phyloP scores from a whole-genome alignment of 2,113 vertebrate genomes.

The Macroglossus sobrinus region DNA sequence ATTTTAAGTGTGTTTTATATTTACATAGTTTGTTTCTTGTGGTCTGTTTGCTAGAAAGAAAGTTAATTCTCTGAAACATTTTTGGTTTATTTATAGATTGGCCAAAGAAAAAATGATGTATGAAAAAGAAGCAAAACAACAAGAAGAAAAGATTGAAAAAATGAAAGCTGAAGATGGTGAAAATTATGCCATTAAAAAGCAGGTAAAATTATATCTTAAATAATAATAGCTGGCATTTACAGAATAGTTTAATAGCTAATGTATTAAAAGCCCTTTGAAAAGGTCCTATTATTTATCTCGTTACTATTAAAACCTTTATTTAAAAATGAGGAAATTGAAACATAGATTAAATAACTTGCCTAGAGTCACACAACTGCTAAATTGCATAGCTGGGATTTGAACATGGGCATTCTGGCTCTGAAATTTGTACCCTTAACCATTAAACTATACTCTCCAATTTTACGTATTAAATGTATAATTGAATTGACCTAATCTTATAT shows the following conservation, averaged over 20 bases:
- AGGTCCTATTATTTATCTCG: not conserved
- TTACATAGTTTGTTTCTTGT: constrained; percentile 40
- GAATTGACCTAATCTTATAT: not conserved
- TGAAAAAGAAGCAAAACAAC: constrained; percentile 92
- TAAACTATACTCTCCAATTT: not conserved
- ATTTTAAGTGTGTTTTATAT: constrained; percentile 38
- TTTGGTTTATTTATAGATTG: constrained; percentile 85
- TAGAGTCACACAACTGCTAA: not conserved
- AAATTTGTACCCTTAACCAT: not conserved
- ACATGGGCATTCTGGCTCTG: not conserved
- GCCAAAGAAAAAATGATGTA: constrained; percentile 94
- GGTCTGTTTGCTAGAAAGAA: constrained; percentile 24
- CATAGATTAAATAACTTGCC: not conserved
- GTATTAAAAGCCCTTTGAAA: not conserved
- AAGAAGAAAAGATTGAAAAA: constrained; percentile 94
- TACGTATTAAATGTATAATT: not conserved
- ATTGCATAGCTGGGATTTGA: not conserved
- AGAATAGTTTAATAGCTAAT: not conserved
- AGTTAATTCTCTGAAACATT: constrained; percentile 42
- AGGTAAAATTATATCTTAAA: constrained; percentile 80
- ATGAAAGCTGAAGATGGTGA: constrained; percentile 91
- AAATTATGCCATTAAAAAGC: constrained; percentile 94
- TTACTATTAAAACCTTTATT: constrained; percentile 10
- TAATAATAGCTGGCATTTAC: not conserved
- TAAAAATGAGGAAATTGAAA: not conserved